A percentile compares a stretch with the other conserved stretches of the same genome.
Evolutionary conservation across 2,797 vertebrate species (phyloP).

Genomic region (Manis javanica): DNA sequence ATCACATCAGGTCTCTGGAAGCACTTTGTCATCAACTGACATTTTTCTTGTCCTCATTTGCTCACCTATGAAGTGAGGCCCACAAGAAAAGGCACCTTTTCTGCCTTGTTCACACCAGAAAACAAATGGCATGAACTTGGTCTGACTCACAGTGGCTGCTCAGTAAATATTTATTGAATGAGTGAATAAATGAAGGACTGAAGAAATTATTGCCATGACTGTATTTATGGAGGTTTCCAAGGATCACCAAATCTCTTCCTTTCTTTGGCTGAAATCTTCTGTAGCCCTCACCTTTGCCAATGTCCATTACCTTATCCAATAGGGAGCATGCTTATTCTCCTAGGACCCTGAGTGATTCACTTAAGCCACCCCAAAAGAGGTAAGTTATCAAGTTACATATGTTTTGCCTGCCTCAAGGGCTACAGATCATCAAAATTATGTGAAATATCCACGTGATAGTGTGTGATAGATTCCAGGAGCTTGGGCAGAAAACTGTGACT

Average conservation of each 20-base stretch:
- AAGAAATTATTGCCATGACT: neutral
- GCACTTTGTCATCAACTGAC: neutral
- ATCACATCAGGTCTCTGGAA: neutral
- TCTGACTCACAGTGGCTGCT: neutral
- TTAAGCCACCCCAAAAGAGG: neutral
- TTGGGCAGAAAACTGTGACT: neutral
- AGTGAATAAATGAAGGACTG: neutral
- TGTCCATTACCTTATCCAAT: neutral
- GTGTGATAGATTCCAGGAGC: neutral
- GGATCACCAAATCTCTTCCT: neutral
- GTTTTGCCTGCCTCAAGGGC: neutral
- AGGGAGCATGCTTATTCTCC: neutral
- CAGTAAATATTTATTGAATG: neutral
- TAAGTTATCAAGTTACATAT: neutral
- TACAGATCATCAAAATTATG: slow-evolving; percentile 61
- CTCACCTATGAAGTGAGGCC: neutral
- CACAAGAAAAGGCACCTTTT: neutral
- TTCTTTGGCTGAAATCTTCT: neutral
- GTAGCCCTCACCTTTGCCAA: neutral
- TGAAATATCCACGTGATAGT: neutral
- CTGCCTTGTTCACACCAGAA: neutral
- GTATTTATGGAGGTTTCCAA: neutral
- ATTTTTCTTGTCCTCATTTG: neutral
- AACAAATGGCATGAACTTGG: neutral
- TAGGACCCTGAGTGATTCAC: neutral